phyloP scores from a whole-genome alignment of 2,888 invertebrate species.

The Cheiracanthium punctorium region DNA sequence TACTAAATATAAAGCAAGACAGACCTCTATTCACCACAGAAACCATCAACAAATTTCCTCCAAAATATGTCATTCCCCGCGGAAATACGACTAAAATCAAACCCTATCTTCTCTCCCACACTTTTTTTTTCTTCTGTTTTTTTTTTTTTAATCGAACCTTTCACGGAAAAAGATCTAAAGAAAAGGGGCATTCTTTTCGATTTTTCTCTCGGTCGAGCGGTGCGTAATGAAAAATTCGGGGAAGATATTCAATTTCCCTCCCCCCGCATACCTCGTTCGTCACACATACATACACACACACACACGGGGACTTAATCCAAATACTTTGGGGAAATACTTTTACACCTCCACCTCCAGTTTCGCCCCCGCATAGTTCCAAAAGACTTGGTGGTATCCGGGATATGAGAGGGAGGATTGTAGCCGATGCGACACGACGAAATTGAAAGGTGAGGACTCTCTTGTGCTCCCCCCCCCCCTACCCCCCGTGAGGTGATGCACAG shows the following conservation, averaged over 20 bases:
- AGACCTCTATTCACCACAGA: neutral
- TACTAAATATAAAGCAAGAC: too few relatives aligned
- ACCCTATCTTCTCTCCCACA: neutral
- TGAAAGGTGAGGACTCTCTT: neutral
- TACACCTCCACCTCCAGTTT: constrained; percentile 8
- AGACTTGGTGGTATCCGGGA: neutral
- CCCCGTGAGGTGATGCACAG: neutral
- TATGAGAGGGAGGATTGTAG: neutral
- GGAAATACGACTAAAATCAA: neutral
- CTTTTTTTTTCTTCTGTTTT: too few relatives aligned
- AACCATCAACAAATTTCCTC: too few relatives aligned
- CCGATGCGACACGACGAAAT: too few relatives aligned
- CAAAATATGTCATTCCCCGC: too few relatives aligned
- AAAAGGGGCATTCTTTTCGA: neutral
- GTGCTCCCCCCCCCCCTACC: too few relatives aligned
- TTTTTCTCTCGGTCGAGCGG: constrained; percentile 4
- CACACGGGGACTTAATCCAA: constrained; percentile 50
- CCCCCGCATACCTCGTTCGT: constrained; percentile 50
- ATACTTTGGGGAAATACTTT: constrained; percentile 66
- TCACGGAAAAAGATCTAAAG: neutral
- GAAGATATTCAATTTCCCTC: neutral
- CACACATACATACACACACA: too few relatives aligned
- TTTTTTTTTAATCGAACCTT: constrained; percentile 10
- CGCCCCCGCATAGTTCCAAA: constrained; percentile 1
- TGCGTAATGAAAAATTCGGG: constrained; percentile 64